Evolutionary conservation across 2,113 vertebrate species (phyloP).

Genomic region (Chinchilla lanigera): DNA sequence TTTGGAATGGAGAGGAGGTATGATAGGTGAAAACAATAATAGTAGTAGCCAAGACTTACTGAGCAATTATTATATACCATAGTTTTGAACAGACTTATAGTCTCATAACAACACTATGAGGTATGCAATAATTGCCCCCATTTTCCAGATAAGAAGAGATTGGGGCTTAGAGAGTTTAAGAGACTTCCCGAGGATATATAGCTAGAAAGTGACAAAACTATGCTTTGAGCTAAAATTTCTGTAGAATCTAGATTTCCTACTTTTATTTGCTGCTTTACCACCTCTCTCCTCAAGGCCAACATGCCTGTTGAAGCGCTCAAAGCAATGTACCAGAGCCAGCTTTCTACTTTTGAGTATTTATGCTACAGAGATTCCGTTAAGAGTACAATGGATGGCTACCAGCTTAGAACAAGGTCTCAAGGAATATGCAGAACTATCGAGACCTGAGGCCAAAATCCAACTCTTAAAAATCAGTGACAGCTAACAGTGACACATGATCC

Average conservation of each 20-base stretch:
- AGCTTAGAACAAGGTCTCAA: conserved; percentile 19
- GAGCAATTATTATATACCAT: not conserved
- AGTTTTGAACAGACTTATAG: conserved; percentile 12
- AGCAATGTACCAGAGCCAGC: conserved; percentile 18
- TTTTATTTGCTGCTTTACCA: conserved; percentile 1
- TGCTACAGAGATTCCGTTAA: not conserved
- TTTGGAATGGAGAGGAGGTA: conserved; percentile 38
- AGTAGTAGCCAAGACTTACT: conserved; percentile 45
- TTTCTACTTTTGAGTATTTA: conserved; percentile 26
- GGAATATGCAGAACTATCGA: not conserved
- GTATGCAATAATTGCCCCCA: not conserved
- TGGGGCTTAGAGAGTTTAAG: conserved; percentile 42
- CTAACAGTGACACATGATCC: not conserved
- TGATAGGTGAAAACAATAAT: not conserved
- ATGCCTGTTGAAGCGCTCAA: conserved; percentile 36
- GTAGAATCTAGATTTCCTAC: not conserved
- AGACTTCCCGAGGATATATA: not conserved
- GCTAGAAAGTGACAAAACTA: conserved; percentile 36
- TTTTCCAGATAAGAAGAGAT: not conserved
- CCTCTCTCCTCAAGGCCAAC: not conserved
- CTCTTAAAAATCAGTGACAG: not conserved
- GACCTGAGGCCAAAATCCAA: not conserved
- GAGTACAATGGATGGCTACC: not conserved
- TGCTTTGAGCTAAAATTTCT: not conserved
- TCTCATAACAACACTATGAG: not conserved